phyloP scores from a whole-genome alignment of 2,888 invertebrate genomes.

The Sminthurides aquaticus region DNA sequence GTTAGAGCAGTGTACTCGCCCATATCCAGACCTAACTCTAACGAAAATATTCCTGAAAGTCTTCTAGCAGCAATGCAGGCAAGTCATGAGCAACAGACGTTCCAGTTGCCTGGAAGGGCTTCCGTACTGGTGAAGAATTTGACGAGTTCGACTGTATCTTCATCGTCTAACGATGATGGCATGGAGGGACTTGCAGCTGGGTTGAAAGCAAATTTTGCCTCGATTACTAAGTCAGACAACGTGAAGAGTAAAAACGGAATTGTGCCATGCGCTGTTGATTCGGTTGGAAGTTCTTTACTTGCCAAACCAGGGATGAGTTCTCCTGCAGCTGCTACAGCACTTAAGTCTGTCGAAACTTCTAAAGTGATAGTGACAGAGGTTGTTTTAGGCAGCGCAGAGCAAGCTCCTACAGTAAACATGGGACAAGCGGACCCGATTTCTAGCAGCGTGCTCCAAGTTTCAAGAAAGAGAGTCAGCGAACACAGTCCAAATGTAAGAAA shows the following conservation, averaged over 20 bases:
- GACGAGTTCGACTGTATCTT: slow-evolving; percentile 7
- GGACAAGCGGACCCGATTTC: slow-evolving; percentile 5
- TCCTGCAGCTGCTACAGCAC: neutral
- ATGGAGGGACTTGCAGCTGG: slow-evolving; percentile 42
- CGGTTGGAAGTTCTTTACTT: neutral
- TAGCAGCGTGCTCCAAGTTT: slow-evolving; percentile 38
- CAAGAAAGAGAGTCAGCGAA: slow-evolving; percentile 40
- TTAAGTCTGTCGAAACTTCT: neutral
- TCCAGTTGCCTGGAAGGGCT: slow-evolving; percentile 22
- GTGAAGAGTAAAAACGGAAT: slow-evolving; percentile 15
- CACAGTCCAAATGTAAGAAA: slow-evolving; percentile 31
- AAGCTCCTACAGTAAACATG: slow-evolving; percentile 4
- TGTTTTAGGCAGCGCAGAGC: slow-evolving; percentile 35
- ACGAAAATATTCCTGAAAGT: slow-evolving; percentile 39
- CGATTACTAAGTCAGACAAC: slow-evolving; percentile 29
- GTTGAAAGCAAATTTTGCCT: slow-evolving; percentile 36
- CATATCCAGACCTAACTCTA: slow-evolving; percentile 48
- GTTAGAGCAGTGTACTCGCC: slow-evolving; percentile 47
- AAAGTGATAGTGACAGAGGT: slow-evolving; percentile 35
- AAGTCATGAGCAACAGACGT: neutral
- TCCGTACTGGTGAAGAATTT: slow-evolving; percentile 34
- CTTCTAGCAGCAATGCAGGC: neutral
- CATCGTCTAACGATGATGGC: slow-evolving; percentile 22
- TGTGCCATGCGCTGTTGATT: neutral
- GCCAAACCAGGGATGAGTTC: slow-evolving; percentile 13